These are phyloP conservation scores for Boloria selene DNA, from an alignment of 2,888 invertebrate genomes.

Conservation along the genomic window DNA sequence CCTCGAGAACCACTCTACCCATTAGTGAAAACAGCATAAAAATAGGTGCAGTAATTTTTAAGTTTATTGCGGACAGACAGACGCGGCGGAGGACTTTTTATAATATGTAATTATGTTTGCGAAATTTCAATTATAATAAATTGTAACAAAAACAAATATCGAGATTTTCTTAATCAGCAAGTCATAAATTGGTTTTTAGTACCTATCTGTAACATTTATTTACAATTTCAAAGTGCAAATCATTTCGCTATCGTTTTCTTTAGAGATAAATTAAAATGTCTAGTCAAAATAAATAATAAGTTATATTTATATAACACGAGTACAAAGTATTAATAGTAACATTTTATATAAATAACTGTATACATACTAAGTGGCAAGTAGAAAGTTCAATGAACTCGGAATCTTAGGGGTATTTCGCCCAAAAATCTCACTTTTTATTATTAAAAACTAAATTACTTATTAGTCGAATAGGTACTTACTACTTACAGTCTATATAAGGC, in stretches of 20 bases:
- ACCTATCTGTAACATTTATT: neutral
- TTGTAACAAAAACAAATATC: too few relatives aligned
- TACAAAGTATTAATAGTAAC: slow-evolving; percentile 25
- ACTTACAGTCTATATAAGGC: neutral
- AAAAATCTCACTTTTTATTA: slow-evolving; percentile 32
- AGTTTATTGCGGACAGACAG: too few relatives aligned
- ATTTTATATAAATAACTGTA: slow-evolving; percentile 36
- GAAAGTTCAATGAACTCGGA: slow-evolving; percentile 27
- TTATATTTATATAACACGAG: slow-evolving; percentile 24
- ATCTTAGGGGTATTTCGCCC: slow-evolving; percentile 9
- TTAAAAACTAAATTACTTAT: slow-evolving; percentile 22
- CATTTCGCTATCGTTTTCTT: neutral
- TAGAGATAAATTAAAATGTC: slow-evolving; percentile 26
- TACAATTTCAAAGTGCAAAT: neutral
- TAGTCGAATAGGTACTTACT: neutral
- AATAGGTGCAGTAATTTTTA: too few relatives aligned
- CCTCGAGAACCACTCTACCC: too few relatives aligned
- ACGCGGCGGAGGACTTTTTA: too few relatives aligned
- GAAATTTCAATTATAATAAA: too few relatives aligned
- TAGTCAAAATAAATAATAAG: slow-evolving; percentile 28
- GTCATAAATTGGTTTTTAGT: neutral
- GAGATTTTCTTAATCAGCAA: too few relatives aligned
- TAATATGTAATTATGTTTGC: too few relatives aligned
- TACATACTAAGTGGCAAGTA: slow-evolving; percentile 40
- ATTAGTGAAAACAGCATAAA: too few relatives aligned